phyloP scores from a whole-genome alignment of 2,797 vertebrate species.

The Falco naumanni region DNA sequence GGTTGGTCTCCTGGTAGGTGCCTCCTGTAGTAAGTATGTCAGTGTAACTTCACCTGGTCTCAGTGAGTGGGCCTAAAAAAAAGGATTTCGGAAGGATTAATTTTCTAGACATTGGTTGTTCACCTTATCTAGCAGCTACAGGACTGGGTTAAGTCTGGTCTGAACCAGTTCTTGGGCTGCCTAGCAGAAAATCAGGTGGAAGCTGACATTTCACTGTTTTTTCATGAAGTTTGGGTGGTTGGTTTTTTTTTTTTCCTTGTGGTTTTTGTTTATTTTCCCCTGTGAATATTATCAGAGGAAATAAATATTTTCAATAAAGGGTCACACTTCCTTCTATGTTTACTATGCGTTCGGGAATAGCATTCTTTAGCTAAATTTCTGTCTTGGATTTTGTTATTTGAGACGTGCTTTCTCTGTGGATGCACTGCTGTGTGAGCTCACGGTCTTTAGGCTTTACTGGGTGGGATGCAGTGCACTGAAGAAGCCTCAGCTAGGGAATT shows the following conservation, averaged over 20 bases:
- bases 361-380: background rate
- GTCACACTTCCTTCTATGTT: background rate
- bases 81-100: background rate
- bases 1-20: background rate
- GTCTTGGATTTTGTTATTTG: background rate
- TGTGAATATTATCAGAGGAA: conserved; percentile 5
- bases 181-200: background rate
- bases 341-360: background rate
- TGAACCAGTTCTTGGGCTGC: background rate
- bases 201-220: background rate
- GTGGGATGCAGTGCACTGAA: background rate
- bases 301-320: background rate
- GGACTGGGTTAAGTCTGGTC: background rate
- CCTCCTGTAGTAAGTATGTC: background rate
- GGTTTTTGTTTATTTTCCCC: background rate
- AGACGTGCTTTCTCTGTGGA: background rate
- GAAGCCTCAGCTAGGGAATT: background rate
- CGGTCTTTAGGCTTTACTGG: background rate
- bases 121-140: background rate
- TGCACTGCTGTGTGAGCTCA: background rate
- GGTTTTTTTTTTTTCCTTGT: background rate
- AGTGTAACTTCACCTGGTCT: background rate
- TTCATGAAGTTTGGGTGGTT: background rate
- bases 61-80: background rate
- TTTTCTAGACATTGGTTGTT: background rate